Evolutionary conservation across 2,113 vertebrate species (phyloP).

Genomic region (Melanotaenia duboulayi): DNA sequence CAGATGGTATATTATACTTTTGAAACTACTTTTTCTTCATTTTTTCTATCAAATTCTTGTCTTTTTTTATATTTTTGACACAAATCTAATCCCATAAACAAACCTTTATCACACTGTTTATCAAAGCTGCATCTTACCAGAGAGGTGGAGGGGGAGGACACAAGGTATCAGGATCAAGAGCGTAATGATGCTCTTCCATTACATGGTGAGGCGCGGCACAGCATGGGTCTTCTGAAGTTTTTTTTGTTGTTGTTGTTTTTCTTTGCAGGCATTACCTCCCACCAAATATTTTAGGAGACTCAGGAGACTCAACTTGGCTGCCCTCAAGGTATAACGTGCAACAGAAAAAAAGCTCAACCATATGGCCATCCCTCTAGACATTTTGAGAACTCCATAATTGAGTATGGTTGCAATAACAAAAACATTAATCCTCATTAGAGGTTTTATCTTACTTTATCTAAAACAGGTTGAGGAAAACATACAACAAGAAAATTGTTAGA

Average conservation of each 20-base stretch:
- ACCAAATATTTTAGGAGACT: not conserved
- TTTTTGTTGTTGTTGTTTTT: not conserved
- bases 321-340: not conserved
- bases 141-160: slow-evolving; percentile 24
- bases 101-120: slow-evolving; percentile 68
- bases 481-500: no score
- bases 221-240: not conserved
- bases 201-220: not conserved
- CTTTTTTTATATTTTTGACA: no score
- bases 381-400: slow-evolving; percentile 18
- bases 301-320: not conserved
- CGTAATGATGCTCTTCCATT: not conserved
- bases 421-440: no score
- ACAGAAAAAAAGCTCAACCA: not conserved
- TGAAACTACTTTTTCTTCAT: no score
- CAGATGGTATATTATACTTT: no score
- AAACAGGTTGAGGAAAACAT: no score
- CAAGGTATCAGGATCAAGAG: slow-evolving; percentile 62
- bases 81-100: no score
- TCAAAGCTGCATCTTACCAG: slow-evolving; percentile 58
- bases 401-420: no score
- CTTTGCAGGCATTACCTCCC: not conserved
- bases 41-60: no score
- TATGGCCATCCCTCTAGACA: slow-evolving; percentile 40
- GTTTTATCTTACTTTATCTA: no score